Evolutionary conservation across 2,113 vertebrate species (phyloP).

Genomic region (Pandion haliaetus): DNA sequence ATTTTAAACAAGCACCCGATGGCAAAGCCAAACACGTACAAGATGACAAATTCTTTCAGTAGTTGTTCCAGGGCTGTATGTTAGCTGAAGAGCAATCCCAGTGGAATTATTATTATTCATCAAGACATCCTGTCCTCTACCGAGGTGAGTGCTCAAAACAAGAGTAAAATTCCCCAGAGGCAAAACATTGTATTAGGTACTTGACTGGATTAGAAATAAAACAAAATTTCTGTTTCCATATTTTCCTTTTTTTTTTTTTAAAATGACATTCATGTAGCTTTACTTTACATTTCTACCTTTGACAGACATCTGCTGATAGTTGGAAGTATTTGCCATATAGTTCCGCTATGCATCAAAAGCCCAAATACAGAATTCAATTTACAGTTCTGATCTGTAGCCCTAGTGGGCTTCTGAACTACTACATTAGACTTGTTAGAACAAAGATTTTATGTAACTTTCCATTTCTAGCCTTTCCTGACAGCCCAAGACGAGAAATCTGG

Average conservation of each 20-base stretch:
- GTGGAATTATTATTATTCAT: neutral
- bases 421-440: neutral
- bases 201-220: neutral
- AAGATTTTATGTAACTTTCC: constrained; percentile 15
- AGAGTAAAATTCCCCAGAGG: neutral
- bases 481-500: constrained; percentile 3
- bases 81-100: neutral
- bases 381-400: neutral
- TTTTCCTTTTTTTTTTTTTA: neutral
- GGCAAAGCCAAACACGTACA: neutral
- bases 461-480: constrained; percentile 31
- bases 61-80: neutral
- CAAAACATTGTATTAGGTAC: neutral
- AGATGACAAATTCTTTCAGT: neutral
- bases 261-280: neutral
- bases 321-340: neutral
- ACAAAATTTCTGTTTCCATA: neutral
- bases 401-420: neutral
- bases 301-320: neutral
- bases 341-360: neutral
- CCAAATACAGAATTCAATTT: neutral
- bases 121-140: neutral
- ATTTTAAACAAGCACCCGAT: neutral
- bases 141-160: neutral
- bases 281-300: neutral